Conservation (phyloP, 2,888 invertebrate species). For the Acanthococcus lagerstroemiae region DNA sequence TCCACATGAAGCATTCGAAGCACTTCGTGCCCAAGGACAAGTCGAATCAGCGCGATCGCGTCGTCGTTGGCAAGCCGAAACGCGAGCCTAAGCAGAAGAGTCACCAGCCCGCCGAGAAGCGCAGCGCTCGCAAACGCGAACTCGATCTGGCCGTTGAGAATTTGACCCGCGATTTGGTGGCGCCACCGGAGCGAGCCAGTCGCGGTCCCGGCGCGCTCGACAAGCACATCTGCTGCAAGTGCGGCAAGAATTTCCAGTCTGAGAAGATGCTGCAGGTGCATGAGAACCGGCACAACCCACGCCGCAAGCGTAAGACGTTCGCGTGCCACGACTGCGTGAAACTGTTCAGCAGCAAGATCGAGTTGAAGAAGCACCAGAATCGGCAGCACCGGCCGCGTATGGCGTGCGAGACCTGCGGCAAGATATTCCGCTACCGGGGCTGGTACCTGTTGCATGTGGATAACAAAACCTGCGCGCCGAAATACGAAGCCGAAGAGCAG, state of each 20-base stretch:
- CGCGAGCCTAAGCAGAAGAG: neutral
- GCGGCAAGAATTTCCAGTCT: constrained; percentile 32
- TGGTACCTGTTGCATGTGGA: constrained; percentile 18
- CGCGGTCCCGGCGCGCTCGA: constrained; percentile 16
- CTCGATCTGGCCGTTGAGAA: constrained; percentile 6
- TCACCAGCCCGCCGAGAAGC: neutral
- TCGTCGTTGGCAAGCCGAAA: neutral
- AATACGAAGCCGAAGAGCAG: neutral
- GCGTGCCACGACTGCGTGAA: constrained; percentile 18
- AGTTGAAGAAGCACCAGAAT: constrained; percentile 11
- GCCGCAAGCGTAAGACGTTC: constrained; percentile 22
- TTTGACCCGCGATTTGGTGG: constrained; percentile 2
- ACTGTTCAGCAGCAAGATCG: constrained; percentile 7
- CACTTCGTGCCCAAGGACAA: constrained; percentile 19
- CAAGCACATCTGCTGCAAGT: constrained; percentile 31
- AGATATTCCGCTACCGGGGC: constrained; percentile 16
- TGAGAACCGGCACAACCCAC: constrained; percentile 24
- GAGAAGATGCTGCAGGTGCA: constrained; percentile 27
- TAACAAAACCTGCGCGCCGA: constrained; percentile 6
- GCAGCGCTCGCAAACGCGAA: constrained; percentile 1
- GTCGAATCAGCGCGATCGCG: constrained; percentile 7
- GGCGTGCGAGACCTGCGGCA: constrained; percentile 15
- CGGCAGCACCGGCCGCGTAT: constrained; percentile 9
- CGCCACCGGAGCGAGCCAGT: constrained; percentile 15
- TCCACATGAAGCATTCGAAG: constrained; percentile 34